A percentile compares a stretch with the other conserved stretches of the same genome.
Conservation (phyloP, 2,797 vertebrate genomes). For the Sebastes kiyomatsui region DNA sequence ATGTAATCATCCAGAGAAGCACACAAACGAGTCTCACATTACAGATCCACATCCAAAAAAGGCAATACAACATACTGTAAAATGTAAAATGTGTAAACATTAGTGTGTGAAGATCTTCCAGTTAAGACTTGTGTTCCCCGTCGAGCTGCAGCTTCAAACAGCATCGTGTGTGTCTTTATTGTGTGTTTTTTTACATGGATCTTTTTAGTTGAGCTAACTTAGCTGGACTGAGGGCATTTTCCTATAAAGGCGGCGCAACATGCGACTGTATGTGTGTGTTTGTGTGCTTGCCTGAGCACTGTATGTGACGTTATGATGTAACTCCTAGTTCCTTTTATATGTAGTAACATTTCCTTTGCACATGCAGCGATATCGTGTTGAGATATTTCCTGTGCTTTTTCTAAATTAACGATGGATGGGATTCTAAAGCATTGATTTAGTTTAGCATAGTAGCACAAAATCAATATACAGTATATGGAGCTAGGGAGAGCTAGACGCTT, state of each 20-base stretch:
- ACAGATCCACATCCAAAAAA: slow-evolving; percentile 2
- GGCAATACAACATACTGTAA: not conserved
- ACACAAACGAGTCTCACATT: slow-evolving; percentile 1
- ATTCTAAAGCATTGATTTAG: slow-evolving; percentile 39
- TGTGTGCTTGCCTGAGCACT: not conserved
- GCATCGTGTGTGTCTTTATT: slow-evolving; percentile 43
- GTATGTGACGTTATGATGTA: slow-evolving; percentile 18
- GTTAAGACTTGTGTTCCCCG: slow-evolving; percentile 8
- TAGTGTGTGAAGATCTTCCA: slow-evolving; percentile 10
- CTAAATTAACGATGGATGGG: slow-evolving; percentile 14
- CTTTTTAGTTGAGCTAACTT: slow-evolving; percentile 57
- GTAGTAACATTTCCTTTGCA: slow-evolving; percentile 57
- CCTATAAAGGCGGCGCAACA: slow-evolving; percentile 43
- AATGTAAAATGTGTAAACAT: slow-evolving; percentile 23
- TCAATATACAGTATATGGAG: slow-evolving; percentile 12
- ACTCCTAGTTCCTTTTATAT: slow-evolving; percentile 30
- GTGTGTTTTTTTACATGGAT: slow-evolving; percentile 16
- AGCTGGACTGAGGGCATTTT: slow-evolving; percentile 70
- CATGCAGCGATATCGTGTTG: slow-evolving; percentile 37
- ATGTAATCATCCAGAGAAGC: slow-evolving; percentile 28
- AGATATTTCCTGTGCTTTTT: slow-evolving; percentile 51
- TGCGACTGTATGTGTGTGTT: slow-evolving; percentile 32
- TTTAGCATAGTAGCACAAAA: slow-evolving; percentile 56
- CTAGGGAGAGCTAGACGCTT: slow-evolving; percentile 26
- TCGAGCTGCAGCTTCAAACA: slow-evolving; percentile 29